phyloP scores from a whole-genome alignment of 2,888 invertebrate genomes.

The Lithophane socia region DNA sequence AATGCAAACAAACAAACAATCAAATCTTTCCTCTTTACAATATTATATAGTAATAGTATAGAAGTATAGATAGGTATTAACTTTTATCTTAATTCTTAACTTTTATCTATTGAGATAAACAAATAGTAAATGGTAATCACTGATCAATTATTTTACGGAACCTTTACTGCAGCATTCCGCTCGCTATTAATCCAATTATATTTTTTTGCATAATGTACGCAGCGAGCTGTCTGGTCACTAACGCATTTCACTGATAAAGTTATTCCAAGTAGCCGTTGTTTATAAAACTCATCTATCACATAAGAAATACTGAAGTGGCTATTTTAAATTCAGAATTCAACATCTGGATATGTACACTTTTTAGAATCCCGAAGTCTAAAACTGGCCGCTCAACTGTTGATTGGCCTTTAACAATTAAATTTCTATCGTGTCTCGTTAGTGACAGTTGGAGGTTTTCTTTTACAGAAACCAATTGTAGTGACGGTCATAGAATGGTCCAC shows the following conservation, averaged over 20 bases:
- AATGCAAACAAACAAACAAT: too few species aligned
- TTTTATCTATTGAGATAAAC: too few species aligned
- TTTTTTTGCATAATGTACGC: constrained; percentile 2
- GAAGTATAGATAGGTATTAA: too few species aligned
- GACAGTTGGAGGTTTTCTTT: background rate
- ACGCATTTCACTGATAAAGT: constrained; percentile 9
- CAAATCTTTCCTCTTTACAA: too few species aligned
- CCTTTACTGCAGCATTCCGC: constrained; percentile 2
- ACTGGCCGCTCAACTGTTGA: background rate
- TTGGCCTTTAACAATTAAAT: too few species aligned
- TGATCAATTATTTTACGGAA: constrained; percentile 10
- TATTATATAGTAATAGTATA: too few species aligned
- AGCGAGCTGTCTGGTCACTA: background rate
- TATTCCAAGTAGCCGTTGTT: background rate
- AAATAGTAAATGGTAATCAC: background rate
- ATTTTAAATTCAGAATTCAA: background rate
- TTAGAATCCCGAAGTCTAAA: background rate
- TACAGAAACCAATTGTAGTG: constrained; percentile 1
- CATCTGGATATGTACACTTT: too few species aligned
- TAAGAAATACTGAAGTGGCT: background rate
- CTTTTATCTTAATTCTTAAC: too few species aligned
- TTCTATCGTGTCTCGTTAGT: too few species aligned
- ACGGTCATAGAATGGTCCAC: constrained; percentile 14
- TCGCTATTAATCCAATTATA: background rate
- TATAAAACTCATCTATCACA: background rate